Percentiles rank a stretch among this genome's conserved stretches.
phyloP scores from a whole-genome alignment of 2,888 invertebrate species.

The Cheilosia vulpina region DNA sequence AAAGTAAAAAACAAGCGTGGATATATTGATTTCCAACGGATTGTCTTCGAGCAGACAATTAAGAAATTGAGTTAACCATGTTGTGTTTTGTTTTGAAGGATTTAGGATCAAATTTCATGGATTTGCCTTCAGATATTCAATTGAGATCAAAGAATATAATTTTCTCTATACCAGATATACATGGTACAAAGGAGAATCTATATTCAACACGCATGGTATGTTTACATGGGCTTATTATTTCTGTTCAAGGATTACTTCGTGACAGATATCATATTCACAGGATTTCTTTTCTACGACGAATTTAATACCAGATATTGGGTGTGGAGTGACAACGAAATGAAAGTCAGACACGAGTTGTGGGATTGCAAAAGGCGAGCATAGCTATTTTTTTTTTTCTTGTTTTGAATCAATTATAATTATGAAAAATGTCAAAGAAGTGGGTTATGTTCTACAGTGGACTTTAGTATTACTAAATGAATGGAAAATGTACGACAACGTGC shows the following conservation, averaged over 20 bases:
- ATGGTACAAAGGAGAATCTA: background rate
- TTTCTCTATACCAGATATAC: background rate
- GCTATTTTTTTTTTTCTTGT: too few species aligned
- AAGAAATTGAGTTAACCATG: background rate
- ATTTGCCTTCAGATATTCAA: constrained; percentile 24
- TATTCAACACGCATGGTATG: constrained; percentile 13
- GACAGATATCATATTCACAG: constrained; percentile 41
- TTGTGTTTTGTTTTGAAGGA: background rate
- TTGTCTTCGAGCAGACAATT: background rate
- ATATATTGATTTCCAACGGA: constrained; percentile 12
- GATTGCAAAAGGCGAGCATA: too few species aligned
- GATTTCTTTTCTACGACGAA: constrained; percentile 19
- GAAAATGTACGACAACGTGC: too few species aligned
- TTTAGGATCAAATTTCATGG: constrained; percentile 6
- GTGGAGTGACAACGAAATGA: background rate
- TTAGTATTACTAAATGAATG: too few species aligned
- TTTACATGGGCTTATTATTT: constrained; percentile 41
- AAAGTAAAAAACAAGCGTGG: too few species aligned
- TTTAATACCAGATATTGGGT: constrained; percentile 1
- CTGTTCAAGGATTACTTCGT: constrained; percentile 40
- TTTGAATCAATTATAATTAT: too few species aligned
- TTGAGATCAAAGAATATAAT: constrained; percentile 9
- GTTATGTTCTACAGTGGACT: too few species aligned
- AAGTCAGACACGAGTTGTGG: background rate
- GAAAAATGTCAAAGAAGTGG: too few species aligned